phyloP scores from a whole-genome alignment of 2,888 invertebrate genomes.

The Zele albiditarsus region DNA sequence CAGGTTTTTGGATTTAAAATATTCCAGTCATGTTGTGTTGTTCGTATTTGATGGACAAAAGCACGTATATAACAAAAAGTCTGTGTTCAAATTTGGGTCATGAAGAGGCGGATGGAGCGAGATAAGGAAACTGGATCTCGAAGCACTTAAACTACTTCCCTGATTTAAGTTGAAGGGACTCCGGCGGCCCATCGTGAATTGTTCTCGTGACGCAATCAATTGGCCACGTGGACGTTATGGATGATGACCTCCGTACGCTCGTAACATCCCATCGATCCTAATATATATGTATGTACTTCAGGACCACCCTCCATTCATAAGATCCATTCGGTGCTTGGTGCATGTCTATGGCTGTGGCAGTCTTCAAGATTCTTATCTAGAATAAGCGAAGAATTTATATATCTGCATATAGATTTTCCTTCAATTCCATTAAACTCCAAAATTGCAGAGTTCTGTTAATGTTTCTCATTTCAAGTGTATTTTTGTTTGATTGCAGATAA shows the following conservation, averaged over 20 bases:
- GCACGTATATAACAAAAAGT: no score
- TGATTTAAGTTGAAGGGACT: background rate
- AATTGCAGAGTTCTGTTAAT: background rate
- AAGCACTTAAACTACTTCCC: background rate
- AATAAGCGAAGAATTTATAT: slow-evolving; percentile 54
- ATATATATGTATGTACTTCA: slow-evolving; percentile 44
- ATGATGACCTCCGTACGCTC: slow-evolving; percentile 60
- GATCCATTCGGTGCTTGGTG: slow-evolving; percentile 57
- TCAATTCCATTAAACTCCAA: background rate
- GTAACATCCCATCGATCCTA: slow-evolving; percentile 66
- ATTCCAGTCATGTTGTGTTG: no score
- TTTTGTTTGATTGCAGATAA: no score
- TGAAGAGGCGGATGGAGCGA: no score
- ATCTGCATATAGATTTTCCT: background rate
- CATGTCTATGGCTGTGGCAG: background rate
- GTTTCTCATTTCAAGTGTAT: background rate
- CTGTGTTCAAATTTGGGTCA: no score
- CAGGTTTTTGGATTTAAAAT: no score
- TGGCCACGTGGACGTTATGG: slow-evolving; percentile 60
- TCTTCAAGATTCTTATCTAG: slow-evolving; percentile 57
- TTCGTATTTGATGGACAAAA: no score
- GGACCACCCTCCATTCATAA: slow-evolving; percentile 64
- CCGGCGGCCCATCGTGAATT: slow-evolving; percentile 1
- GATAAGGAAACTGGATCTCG: background rate
- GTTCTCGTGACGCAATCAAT: slow-evolving; percentile 17